Evolutionary conservation across 2,888 invertebrate genomes (phyloP), one percentile per base, ranked within the genome.

Genomic region (Arge pagana): DNA sequence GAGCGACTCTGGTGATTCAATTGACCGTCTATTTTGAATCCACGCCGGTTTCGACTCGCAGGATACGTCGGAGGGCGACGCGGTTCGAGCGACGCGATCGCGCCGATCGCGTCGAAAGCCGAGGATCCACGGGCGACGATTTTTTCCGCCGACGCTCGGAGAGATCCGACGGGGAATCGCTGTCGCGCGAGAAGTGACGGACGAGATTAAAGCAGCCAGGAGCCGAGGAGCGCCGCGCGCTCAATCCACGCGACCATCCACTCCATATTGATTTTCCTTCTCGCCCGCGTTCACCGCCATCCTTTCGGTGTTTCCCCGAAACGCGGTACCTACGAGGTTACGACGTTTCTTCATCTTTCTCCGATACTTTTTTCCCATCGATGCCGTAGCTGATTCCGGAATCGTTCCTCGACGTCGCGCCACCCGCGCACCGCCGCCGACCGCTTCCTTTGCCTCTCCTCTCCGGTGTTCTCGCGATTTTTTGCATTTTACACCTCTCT

Each of bases 321-420:
- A 59, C 37, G 63, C 63, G 42, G 61, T 65, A 58, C 68, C 62
- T 60, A 64, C 67, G 58, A 66, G 62, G 52, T 62, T 62, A 23
- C 56, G 61, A 53, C 56, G 50, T 43, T 67, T 64, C 48, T 71
- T 70, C 58, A 66, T 64, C 72, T 71, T 74, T 56, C 56, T 69
- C 52, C 48, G 48, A 31, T 28, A 48, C 31, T 39, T 15, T 18
- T 48, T 13, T 13, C 48, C 52, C 33, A 52, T 23, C 13, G 19
- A 24, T 18, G 52, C 48, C n/a, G n/a, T n/a, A n/a, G n/a, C n/a
- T n/a, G n/a, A n/a, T n/a, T n/a, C n/a, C n/a, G n/a, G n/a, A n/a
- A n/a, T n/a, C 42, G 15, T 21, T 28, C 42, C 42, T 18, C 28
- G n/a, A 16, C 16, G 18, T 18, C 30, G 19, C 28, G 11, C 31